Conservation (phyloP, 2,797 vertebrate species). For the Neopelma chrysocephalum region DNA sequence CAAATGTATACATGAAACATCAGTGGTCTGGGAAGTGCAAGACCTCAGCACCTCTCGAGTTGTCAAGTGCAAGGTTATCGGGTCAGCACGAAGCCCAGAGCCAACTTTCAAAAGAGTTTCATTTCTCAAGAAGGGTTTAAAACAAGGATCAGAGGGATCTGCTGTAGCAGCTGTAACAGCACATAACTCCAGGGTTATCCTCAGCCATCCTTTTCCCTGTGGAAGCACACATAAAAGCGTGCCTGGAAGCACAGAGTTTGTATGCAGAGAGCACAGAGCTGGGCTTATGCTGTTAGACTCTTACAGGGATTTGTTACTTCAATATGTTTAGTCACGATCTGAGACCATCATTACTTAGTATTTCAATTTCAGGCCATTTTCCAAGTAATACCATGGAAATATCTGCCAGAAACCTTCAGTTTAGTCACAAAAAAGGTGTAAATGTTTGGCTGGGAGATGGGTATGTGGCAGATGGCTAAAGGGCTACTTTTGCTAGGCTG, state of each 20-base stretch:
- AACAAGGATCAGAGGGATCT: background rate
- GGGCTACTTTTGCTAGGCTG: background rate
- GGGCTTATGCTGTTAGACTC: background rate
- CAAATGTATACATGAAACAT: background rate
- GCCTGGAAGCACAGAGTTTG: background rate
- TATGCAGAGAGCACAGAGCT: background rate
- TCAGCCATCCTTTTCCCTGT: background rate
- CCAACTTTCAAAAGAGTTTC: background rate
- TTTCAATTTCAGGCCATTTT: background rate
- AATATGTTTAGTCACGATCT: background rate
- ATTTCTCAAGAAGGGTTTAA: background rate
- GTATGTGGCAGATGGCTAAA: constrained; percentile 23
- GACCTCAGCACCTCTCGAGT: background rate
- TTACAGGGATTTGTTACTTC: background rate
- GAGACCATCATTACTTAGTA: background rate
- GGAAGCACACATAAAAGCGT: background rate
- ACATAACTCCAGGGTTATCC: background rate
- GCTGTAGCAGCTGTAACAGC: background rate
- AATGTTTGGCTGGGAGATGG: background rate
- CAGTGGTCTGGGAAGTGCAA: background rate
- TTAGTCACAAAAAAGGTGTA: background rate
- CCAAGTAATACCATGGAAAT: background rate
- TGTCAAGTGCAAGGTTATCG: background rate
- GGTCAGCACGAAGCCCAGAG: background rate
- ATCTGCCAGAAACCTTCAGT: background rate